Evolutionary conservation across 2,888 invertebrate genomes (phyloP).

Genomic region (Andrena flavipes): DNA sequence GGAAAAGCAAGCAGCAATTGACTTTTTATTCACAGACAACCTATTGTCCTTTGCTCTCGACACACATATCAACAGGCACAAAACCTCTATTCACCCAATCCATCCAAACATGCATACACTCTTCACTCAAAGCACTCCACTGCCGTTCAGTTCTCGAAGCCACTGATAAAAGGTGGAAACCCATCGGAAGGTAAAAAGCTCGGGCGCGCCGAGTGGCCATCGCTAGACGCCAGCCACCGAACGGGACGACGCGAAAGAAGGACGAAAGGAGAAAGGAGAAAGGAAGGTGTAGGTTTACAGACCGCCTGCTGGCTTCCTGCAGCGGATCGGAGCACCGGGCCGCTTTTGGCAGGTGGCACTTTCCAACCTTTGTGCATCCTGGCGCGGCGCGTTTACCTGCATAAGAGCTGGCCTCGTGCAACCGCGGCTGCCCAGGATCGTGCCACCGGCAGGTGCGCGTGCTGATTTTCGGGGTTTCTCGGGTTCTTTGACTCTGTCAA

Average conservation of each 20-base stretch:
- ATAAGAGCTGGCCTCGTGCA: constrained; percentile 62
- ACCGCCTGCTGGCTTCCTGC: constrained; percentile 68
- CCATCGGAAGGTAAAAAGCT: constrained; percentile 5
- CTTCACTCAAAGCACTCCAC: too few relatives aligned
- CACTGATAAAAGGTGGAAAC: background rate
- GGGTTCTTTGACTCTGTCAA: constrained; percentile 51
- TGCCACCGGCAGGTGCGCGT: constrained; percentile 66
- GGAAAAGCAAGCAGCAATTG: too few relatives aligned
- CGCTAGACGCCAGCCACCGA: constrained; percentile 33
- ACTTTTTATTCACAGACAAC: too few relatives aligned
- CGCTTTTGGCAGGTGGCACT: constrained; percentile 73
- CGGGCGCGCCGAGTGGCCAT: constrained; percentile 16
- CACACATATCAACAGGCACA: too few relatives aligned
- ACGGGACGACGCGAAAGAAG: constrained; percentile 36
- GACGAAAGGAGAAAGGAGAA: constrained; percentile 55
- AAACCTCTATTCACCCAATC: too few relatives aligned
- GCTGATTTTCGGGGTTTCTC: constrained; percentile 56
- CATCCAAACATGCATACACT: too few relatives aligned
- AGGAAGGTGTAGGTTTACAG: constrained; percentile 62
- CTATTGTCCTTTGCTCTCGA: too few relatives aligned
- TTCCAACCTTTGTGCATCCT: constrained; percentile 77
- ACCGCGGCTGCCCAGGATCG: constrained; percentile 57
- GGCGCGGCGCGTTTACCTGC: constrained; percentile 72
- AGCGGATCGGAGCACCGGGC: constrained; percentile 65
- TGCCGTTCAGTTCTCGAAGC: background rate